Evolutionary conservation across 2,888 invertebrate genomes (phyloP), one percentile per base, ranked within the genome.

Genomic region (Agrypnus murinus): DNA sequence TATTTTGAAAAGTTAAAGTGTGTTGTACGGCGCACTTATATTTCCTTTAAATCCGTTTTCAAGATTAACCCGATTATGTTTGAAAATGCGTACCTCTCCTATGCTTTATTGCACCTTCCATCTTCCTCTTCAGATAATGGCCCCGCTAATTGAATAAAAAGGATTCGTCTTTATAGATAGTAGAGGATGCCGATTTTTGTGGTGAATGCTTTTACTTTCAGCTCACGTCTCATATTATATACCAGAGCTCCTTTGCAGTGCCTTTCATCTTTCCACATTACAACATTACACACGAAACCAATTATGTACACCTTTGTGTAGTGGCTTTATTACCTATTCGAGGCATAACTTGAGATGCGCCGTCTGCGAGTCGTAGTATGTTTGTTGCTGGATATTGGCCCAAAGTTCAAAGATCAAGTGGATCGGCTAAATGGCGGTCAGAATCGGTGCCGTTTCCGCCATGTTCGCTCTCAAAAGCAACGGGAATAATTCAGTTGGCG

Each of bases 291-390:
- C 83, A 84, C 83, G 83, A 83, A 84, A 82, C 83, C 84, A 84
- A 84, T 84, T 84, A 84, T 84, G 81, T 82, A 82, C 83, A 84
- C 84, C 84, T 84, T 84, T 84, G 83, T 84, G 83, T 81, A 83
- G 83, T 81, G 82, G 81, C 81, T 81, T 80, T 81, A 83, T 83
- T 80, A 78, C 78, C 78, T 77, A 79, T 79, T 80, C 78, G 74
- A 71, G 69, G 76, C 75, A 74, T 77, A 68, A 74, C 75, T 73
- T 64, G 71, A 71, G 74, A 72, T 71, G 72, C 72, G 71, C 66
- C 71, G 59, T 64, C 59, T 67, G 32, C 60, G 65, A 65, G 62
- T 50, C 62, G 50, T 63, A 60, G 40, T 45, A 57, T 65, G 50
- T 60, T 72, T 68, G 65, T 69, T 68, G 55, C 59, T 65, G 45